phyloP scores from a whole-genome alignment of 2,113 vertebrate genomes.

The Calypte anna region DNA sequence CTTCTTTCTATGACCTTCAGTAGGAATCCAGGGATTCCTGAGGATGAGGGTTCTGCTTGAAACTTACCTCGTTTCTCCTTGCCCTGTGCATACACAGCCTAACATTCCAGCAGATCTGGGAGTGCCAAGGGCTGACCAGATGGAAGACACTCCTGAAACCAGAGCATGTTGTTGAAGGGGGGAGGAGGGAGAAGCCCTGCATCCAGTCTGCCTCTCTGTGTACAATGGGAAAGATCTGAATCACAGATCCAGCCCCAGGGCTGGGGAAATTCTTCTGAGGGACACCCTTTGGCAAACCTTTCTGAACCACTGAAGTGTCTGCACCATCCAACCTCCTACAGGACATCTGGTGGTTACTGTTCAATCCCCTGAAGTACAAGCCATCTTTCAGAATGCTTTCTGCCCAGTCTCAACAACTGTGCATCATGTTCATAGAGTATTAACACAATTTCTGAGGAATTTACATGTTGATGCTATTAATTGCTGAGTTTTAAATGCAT shows the following conservation, averaged over 20 bases:
- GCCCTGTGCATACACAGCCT: rapidly evolving
- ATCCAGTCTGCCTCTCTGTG: background rate
- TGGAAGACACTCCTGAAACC: background rate
- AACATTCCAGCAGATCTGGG: background rate
- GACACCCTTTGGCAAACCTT: background rate
- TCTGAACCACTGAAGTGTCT: background rate
- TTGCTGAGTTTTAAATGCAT: background rate
- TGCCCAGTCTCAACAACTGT: background rate
- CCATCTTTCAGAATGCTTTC: background rate
- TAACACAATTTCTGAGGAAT: background rate
- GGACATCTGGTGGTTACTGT: background rate
- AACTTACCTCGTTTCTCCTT: background rate
- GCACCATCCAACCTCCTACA: background rate
- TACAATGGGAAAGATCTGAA: background rate
- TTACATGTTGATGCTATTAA: background rate
- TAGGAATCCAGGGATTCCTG: background rate
- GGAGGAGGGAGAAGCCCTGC: background rate
- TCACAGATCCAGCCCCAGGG: background rate
- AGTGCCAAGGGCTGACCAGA: too few species aligned
- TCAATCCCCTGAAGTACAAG: background rate
- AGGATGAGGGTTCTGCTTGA: background rate
- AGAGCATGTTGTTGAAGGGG: background rate
- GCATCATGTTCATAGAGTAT: background rate
- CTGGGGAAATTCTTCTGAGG: background rate
- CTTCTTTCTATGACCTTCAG: background rate